Evolutionary conservation across 2,113 vertebrate species (phyloP), one percentile per base, ranked within the genome.

Genomic region (Malurus alboscapulatus): DNA sequence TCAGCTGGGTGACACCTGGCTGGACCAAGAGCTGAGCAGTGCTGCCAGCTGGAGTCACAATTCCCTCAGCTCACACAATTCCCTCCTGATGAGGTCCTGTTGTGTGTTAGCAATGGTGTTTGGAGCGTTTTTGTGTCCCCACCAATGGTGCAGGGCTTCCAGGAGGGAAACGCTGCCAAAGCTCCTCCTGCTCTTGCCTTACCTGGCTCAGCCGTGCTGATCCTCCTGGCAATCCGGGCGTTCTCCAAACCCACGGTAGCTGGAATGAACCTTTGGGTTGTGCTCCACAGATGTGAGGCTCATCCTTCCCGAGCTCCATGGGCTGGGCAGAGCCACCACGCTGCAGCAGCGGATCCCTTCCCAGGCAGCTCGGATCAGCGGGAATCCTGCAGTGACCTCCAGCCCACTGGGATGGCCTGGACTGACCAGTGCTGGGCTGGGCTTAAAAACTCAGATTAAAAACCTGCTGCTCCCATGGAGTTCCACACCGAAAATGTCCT

Each of bases 251-350:
- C 45, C 29, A 3, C 16, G 1, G 63, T 26, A 30, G 74, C 2
- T 24, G 19, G 8, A 34, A 55, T 71, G 40, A 32, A 48, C 40
- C 84, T 63, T 57, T 12, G 19, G 1, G 45, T 15, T 53, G 63
- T 42, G 19, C 75, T 88, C 68, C n/a, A 4, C 0, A 26, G 24
- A 6, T 17, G 34, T 5, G 58, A 75, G 66, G 53, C 54, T 72
- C n/a, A 3, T 25, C 63, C 67, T n/a, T 53, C 44, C 75, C 27
- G 9, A 55, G 66, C 59, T 68, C 21, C 8, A 40, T 2, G 20
- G 0, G 42, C 22, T 57, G 72, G 45, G 9, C 62, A 48, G n/a
- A 36, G 29, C 40, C 24, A 5, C 67, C n/a, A 5, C 0, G 1
- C 50, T 71, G 32, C 74, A 54, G 40, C 7, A 40, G 17, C 7